Evolutionary conservation across 2,797 vertebrate species (phyloP).

Genomic region (Tarsius wallacei): DNA sequence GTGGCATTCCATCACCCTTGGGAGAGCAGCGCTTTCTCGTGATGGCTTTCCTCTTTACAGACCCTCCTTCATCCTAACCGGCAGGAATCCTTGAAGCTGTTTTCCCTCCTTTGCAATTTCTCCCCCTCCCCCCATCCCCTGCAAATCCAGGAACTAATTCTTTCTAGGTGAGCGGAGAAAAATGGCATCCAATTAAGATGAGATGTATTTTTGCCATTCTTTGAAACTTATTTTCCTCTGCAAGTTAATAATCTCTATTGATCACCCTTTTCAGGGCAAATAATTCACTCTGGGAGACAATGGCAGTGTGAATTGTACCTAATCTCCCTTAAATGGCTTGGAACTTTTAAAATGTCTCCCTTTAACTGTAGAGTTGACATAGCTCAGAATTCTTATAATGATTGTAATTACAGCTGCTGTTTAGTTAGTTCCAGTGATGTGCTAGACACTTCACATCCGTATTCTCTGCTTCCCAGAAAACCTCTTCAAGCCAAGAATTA

Average conservation of each 20-base stretch:
- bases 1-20: background rate
- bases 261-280: background rate
- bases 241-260: background rate
- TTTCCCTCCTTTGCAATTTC: no score
- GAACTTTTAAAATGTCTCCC: conserved; percentile 2
- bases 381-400: background rate
- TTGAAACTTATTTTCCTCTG: background rate
- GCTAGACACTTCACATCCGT: no score
- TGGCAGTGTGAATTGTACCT: background rate
- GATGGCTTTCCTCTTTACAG: accelerated
- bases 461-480: background rate
- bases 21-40: background rate
- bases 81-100: background rate
- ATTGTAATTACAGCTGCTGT: background rate
- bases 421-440: background rate
- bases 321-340: conserved; percentile 26
- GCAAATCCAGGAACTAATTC: background rate
- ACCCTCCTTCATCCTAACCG: background rate
- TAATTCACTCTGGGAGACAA: background rate
- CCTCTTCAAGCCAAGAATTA: background rate
- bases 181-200: background rate
- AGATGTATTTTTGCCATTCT: accelerated
- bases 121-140: accelerated
- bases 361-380: background rate
- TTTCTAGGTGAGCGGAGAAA: background rate